Evolutionary conservation across 2,888 invertebrate species (phyloP), one percentile per base, ranked within the genome.

Genomic region (Ennomos fuscantarius): DNA sequence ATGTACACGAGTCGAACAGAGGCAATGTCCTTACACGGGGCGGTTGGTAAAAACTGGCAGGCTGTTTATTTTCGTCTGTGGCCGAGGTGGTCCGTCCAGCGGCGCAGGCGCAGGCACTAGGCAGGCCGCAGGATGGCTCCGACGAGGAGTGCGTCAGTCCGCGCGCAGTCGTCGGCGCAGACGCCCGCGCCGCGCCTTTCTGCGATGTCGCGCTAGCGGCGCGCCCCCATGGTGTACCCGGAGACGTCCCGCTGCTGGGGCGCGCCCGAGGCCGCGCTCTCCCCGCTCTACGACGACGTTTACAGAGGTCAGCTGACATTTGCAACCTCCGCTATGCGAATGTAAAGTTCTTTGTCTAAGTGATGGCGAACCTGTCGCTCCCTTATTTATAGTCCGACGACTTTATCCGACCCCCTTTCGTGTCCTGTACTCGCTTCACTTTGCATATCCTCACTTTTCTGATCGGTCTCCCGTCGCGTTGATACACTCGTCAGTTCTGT

Each of bases 231-330:
- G 93, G 94, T 94, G 82, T 94, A 94, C 86, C 94, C 94, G 73
- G 94, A 94, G 87, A 91, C 93, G 74, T 81, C 89, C 84, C 91
- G 92, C 81, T 92, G 92, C 82, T 92, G 93, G 92, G 92, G 89
- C 93, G 94, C 89, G 91, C 93, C 93, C 89, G 93, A 93, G 82
- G 88, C 93, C 76, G 93, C 94, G 72, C 93, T 94, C 90, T 92
- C 94, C 76, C 94, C 94, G 82, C 93, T 94, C 84, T 94, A 94
- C 92, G 94, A 94, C 82, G 94, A 94, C 89, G 93, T 93, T 79
- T 94, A 94, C 86, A 86, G 94, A 91, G 94, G 94, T 94, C 91
- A 93, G 93, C 87, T 84, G 82, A 81, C 78, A 78, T 76, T 81
- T 63, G 73, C 70, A 72, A 72, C 69, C 73, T 72, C 70, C 72